These are phyloP conservation scores for Molossus molossus DNA, from an alignment of 2,797 vertebrate species.

Conservation along the genomic window DNA sequence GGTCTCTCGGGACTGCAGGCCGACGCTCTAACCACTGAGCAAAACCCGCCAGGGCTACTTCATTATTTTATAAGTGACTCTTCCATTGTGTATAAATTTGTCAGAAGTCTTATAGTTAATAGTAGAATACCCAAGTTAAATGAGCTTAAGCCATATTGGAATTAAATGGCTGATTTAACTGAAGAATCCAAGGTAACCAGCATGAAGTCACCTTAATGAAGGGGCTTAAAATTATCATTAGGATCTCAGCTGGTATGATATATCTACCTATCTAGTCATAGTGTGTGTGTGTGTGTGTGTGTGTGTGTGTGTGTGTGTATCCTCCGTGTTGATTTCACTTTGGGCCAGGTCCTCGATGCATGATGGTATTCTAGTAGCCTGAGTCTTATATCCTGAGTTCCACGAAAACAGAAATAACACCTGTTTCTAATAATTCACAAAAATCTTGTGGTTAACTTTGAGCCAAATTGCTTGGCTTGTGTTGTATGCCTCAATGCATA, in stretches of 20 bases:
- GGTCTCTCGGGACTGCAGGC: too few species aligned
- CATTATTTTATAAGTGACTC: background rate
- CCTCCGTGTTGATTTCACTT: background rate
- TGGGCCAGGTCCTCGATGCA: background rate
- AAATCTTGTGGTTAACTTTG: conserved; percentile 15
- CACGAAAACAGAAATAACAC: background rate
- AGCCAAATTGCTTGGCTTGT: background rate
- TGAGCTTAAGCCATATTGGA: background rate
- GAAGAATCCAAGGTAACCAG: background rate
- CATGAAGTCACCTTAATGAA: background rate
- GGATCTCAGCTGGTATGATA: background rate
- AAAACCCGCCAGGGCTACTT: background rate
- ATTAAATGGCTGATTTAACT: background rate
- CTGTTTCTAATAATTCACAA: conserved; percentile 27
- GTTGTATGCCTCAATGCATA: background rate
- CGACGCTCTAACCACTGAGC: too few species aligned
- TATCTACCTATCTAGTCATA: background rate
- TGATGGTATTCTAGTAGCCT: background rate
- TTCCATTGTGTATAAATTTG: background rate
- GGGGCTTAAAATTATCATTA: background rate
- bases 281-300: background rate
- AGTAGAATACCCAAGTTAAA: conserved; percentile 18
- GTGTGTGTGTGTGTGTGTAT: fast-evolving
- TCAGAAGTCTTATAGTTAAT: background rate
- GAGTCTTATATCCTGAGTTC: background rate